Percentiles rank a stretch among this genome's conserved stretches.
These are phyloP conservation scores for Ictalurus punctatus DNA, from an alignment of 2,113 vertebrate genomes.

Conservation along the genomic window DNA sequence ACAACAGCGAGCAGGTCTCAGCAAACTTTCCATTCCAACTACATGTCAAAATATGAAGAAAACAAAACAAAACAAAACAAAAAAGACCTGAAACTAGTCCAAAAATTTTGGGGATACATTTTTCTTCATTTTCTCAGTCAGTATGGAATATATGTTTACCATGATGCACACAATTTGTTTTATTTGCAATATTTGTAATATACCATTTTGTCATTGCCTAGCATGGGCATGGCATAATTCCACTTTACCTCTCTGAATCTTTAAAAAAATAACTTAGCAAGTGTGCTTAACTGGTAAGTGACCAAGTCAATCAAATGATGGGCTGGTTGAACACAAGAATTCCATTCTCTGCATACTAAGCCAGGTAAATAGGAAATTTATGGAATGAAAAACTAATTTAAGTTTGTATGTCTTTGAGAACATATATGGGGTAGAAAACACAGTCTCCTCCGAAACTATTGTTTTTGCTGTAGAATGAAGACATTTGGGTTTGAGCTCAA, in stretches of 20 bases:
- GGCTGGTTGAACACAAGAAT: not conserved
- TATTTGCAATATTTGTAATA: too few relatives aligned
- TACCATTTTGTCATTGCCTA: too few relatives aligned
- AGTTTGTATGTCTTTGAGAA: not conserved
- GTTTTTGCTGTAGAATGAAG: too few relatives aligned
- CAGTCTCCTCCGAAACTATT: too few relatives aligned
- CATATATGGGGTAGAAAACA: not conserved
- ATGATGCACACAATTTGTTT: not conserved
- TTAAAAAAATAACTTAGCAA: not conserved
- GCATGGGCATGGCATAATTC: not conserved
- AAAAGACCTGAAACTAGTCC: not conserved
- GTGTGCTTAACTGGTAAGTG: not conserved
- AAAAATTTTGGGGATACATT: not conserved
- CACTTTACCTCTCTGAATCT: not conserved
- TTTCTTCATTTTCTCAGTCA: not conserved
- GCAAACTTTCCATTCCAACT: not conserved
- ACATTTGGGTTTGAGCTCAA: too few relatives aligned
- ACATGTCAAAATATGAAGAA: not conserved
- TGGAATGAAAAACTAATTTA: not conserved
- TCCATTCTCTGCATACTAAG: not conserved
- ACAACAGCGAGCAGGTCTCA: not conserved
- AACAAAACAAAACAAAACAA: too few relatives aligned
- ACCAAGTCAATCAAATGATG: not conserved
- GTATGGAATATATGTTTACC: not conserved
- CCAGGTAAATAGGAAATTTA: not conserved